Percentiles rank a stretch among this genome's conserved stretches.
Conservation (phyloP, 2,888 invertebrate genomes). For the Dynastes tityus region DNA sequence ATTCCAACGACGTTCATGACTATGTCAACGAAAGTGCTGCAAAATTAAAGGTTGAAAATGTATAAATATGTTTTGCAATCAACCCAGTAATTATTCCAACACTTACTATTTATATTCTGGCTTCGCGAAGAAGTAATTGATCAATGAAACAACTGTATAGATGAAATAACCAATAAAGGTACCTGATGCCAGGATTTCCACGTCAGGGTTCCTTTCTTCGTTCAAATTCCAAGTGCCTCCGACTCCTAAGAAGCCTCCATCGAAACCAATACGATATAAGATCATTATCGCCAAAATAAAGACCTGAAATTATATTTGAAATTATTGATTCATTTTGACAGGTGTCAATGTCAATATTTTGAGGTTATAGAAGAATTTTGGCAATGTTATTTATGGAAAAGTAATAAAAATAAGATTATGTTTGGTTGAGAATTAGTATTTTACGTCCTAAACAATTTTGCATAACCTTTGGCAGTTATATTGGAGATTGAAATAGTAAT, state of each 20-base stretch:
- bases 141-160: slow-evolving; percentile 84
- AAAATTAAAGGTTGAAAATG: not conserved
- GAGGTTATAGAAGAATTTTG: too few species aligned
- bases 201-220: slow-evolving; percentile 90
- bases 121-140: slow-evolving; percentile 84
- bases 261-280: slow-evolving; percentile 86
- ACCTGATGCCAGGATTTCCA: slow-evolving; percentile 90
- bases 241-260: slow-evolving; percentile 88
- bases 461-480: too few species aligned
- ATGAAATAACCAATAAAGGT: slow-evolving; percentile 90
- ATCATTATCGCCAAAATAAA: slow-evolving; percentile 86
- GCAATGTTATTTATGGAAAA: too few species aligned
- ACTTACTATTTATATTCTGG: slow-evolving; percentile 83
- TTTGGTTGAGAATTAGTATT: too few species aligned
- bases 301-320: slow-evolving; percentile 74
- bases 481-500: not conserved
- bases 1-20: slow-evolving; percentile 91
- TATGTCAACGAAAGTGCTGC: slow-evolving; percentile 79
- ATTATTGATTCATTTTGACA: not conserved
- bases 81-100: not conserved
- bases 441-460: too few species aligned
- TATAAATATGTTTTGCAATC: not conserved
- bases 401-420: not conserved
- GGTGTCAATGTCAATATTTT: too few species aligned
- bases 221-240: slow-evolving; percentile 93